Conservation (phyloP, 2,797 vertebrate genomes). For the Gephyroberyx darwinii region DNA sequence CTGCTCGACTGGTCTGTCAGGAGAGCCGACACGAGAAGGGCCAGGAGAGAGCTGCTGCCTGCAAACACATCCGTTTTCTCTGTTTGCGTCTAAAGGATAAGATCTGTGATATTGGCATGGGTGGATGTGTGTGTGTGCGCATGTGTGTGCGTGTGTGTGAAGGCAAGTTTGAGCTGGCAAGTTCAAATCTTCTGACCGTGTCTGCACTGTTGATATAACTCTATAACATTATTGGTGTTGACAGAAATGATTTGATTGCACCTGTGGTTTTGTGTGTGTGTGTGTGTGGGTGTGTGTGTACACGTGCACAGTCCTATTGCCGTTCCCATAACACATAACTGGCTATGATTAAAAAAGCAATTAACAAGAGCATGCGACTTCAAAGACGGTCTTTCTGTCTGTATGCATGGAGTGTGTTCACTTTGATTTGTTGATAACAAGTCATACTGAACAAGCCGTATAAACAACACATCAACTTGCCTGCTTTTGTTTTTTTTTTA, state of each 20-base stretch:
- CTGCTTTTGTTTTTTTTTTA: not conserved
- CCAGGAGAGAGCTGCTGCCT: slow-evolving; percentile 17
- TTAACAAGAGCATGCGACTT: slow-evolving; percentile 15
- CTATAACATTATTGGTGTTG: not conserved
- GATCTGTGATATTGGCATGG: slow-evolving; percentile 25
- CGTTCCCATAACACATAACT: slow-evolving; percentile 16
- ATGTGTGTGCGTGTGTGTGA: not conserved
- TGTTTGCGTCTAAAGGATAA: slow-evolving; percentile 34
- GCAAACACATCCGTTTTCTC: slow-evolving; percentile 58
- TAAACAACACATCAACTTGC: not conserved
- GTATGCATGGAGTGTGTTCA: slow-evolving; percentile 2
- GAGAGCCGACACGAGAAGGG: slow-evolving; percentile 38
- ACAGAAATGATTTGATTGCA: slow-evolving; percentile 20
- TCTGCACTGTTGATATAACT: not conserved
- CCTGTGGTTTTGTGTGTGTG: slow-evolving; percentile 1
- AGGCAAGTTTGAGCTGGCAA: slow-evolving; percentile 15
- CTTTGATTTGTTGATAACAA: not conserved
- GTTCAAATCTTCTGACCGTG: slow-evolving; percentile 27
- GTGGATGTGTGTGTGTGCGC: not conserved
- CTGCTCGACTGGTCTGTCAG: slow-evolving; percentile 68
- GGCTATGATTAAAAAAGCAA: slow-evolving; percentile 5
- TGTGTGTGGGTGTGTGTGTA: slow-evolving; percentile 2
- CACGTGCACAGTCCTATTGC: not conserved
- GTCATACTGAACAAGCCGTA: not conserved
- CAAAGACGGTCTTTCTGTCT: not conserved